These are phyloP conservation scores for Callyntrura sp. DNA, from an alignment of 2,888 invertebrate species.

Conservation along the genomic window DNA sequence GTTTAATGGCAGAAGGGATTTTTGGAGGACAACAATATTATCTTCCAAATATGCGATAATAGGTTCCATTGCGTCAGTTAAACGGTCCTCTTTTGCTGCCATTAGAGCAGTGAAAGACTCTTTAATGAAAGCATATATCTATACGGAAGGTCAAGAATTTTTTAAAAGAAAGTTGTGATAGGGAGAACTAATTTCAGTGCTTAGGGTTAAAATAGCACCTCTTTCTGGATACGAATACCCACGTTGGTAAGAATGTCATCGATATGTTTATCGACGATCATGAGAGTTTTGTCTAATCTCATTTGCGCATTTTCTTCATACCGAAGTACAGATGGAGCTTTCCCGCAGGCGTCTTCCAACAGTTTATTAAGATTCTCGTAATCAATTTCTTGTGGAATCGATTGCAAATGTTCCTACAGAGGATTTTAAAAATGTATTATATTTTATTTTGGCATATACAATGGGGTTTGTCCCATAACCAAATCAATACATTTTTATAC, in stretches of 20 bases:
- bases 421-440: too few species aligned
- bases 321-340: conserved; percentile 43
- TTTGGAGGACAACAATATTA: conserved; percentile 77
- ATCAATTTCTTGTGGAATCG: conserved; percentile 76
- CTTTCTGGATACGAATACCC: conserved; percentile 76
- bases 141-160: too few species aligned
- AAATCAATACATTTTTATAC: conserved; percentile 50
- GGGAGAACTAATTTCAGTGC: too few species aligned
- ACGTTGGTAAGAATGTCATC: conserved; percentile 78
- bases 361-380: conserved; percentile 70
- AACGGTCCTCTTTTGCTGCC: neutral
- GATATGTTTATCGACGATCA: conserved; percentile 77
- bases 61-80: conserved; percentile 75
- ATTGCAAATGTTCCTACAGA: conserved; percentile 76
- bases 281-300: conserved; percentile 62
- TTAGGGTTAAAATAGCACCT: conserved; percentile 78
- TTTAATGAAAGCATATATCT: conserved; percentile 55
- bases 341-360: conserved; percentile 78
- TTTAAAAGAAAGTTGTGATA: too few species aligned
- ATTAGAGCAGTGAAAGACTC: conserved; percentile 49
- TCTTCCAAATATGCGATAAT: conserved; percentile 79
- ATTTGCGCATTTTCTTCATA: conserved; percentile 71
- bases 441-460: too few species aligned
- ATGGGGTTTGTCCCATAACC: too few species aligned
- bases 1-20: conserved; percentile 77